Conservation (phyloP, 2,113 vertebrate species). For the Cephalopholis sonnerati region DNA sequence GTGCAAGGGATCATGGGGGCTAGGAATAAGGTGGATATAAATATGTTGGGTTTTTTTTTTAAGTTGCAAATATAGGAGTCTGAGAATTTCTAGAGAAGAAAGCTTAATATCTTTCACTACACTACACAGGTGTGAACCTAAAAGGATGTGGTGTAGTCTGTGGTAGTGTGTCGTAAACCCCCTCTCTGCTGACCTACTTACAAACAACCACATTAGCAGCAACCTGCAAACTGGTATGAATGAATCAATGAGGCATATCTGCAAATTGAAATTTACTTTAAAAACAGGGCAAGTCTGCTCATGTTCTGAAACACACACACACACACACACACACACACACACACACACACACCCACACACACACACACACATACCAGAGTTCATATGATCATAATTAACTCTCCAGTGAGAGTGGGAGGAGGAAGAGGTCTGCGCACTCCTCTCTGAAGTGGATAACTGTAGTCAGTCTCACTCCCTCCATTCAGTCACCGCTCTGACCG, state of each 20-base stretch:
- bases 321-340: not conserved
- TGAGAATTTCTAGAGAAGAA: not conserved
- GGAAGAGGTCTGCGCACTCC: not conserved
- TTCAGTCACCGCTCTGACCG: not conserved
- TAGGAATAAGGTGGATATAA: too few relatives aligned
- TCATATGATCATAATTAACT: slow-evolving; percentile 44
- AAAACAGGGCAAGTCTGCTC: slow-evolving; percentile 41
- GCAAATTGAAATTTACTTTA: not conserved
- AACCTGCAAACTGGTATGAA: not conserved
- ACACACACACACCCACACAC: not conserved
- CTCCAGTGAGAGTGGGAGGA: slow-evolving; percentile 26
- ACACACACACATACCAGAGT: not conserved
- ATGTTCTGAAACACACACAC: slow-evolving; percentile 3
- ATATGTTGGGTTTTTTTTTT: too few relatives aligned
- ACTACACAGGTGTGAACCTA: not conserved
- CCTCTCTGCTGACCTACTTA: not conserved
- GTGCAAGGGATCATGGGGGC: too few relatives aligned
- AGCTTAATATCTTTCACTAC: not conserved
- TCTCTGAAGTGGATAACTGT: not conserved
- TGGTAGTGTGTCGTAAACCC: not conserved
- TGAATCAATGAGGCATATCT: not conserved
- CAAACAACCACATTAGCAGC: not conserved
- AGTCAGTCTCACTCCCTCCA: not conserved
- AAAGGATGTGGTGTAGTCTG: not conserved
- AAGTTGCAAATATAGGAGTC: too few relatives aligned